These are phyloP conservation scores for Prosapia bicincta DNA, from an alignment of 2,888 invertebrate species.

Conservation along the genomic window DNA sequence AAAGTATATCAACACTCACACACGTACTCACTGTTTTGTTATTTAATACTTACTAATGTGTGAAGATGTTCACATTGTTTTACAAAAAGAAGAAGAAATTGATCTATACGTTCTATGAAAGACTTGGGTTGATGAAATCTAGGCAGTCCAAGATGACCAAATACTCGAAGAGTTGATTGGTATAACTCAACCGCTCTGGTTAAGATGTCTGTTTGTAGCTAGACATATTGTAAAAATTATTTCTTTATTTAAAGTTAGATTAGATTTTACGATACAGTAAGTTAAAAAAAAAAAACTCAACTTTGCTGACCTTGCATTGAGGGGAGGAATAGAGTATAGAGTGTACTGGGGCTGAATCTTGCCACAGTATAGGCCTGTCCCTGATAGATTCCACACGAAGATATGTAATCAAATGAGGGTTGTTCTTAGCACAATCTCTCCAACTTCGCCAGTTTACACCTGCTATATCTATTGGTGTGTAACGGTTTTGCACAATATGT, in stretches of 20 bases:
- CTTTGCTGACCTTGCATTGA: constrained; percentile 57
- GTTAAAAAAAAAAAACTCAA: constrained; percentile 33
- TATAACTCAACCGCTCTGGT: constrained; percentile 60
- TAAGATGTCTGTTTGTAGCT: constrained; percentile 53
- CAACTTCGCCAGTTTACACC: constrained; percentile 46
- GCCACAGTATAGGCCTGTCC: constrained; percentile 60
- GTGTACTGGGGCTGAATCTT: constrained; percentile 64
- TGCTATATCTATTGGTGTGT: constrained; percentile 54
- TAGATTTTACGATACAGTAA: too few species aligned
- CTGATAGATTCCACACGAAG: constrained; percentile 60
- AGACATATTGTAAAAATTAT: constrained; percentile 27
- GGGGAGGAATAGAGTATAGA: constrained; percentile 63
- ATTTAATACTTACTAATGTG: constrained; percentile 57
- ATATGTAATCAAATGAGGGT: constrained; percentile 63
- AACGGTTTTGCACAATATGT: constrained; percentile 69
- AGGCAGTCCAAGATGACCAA: constrained; percentile 65
- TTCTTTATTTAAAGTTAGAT: too few species aligned
- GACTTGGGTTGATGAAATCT: constrained; percentile 61
- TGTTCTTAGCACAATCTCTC: constrained; percentile 53
- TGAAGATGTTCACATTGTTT: constrained; percentile 63
- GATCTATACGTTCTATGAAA: constrained; percentile 68
- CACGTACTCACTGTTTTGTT: too few species aligned
- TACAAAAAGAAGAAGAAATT: constrained; percentile 61
- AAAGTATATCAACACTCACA: too few species aligned
- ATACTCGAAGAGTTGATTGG: constrained; percentile 57